Percentiles rank a stretch among this genome's conserved stretches.
phyloP scores from a whole-genome alignment of 2,797 vertebrate genomes.

The Lepidocolaptes lacrymiger region DNA sequence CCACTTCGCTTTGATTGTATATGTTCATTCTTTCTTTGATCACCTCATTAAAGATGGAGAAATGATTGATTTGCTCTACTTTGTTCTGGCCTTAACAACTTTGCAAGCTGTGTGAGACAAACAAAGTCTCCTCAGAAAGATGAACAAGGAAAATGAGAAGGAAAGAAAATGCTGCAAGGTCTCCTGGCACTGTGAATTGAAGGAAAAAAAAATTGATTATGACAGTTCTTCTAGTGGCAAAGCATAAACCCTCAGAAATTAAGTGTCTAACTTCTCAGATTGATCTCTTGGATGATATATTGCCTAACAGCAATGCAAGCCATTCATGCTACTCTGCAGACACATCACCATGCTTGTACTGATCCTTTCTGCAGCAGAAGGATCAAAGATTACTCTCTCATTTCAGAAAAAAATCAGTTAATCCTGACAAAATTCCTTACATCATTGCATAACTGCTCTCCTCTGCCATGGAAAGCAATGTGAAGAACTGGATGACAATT shows the following conservation, averaged over 20 bases:
- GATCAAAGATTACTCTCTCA: neutral
- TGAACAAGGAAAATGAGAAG: neutral
- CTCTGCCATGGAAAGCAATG: neutral
- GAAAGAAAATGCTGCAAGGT: neutral
- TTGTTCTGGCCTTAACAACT: neutral
- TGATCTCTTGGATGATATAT: neutral
- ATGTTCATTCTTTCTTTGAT: conserved; percentile 7
- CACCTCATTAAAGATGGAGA: conserved; percentile 21
- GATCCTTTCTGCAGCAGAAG: neutral
- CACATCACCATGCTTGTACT: neutral
- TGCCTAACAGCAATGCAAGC: neutral
- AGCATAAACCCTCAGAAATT: neutral
- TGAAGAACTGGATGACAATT: neutral
- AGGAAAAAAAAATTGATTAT: neutral
- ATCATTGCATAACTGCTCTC: fast-evolving
- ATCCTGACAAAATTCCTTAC: neutral
- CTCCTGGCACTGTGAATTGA: neutral
- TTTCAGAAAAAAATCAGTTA: neutral
- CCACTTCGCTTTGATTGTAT: neutral
- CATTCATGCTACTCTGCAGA: neutral
- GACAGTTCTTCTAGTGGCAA: neutral
- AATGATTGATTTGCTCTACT: conserved; percentile 9
- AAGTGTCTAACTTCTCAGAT: neutral
- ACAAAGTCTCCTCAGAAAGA: neutral
- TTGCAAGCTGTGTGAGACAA: neutral